Evolutionary conservation across 35 echinoderm and acorn worm genomes (phyloP), one percentile per base, ranked within the genome.

Genomic region (Chiridota heheva): DNA sequence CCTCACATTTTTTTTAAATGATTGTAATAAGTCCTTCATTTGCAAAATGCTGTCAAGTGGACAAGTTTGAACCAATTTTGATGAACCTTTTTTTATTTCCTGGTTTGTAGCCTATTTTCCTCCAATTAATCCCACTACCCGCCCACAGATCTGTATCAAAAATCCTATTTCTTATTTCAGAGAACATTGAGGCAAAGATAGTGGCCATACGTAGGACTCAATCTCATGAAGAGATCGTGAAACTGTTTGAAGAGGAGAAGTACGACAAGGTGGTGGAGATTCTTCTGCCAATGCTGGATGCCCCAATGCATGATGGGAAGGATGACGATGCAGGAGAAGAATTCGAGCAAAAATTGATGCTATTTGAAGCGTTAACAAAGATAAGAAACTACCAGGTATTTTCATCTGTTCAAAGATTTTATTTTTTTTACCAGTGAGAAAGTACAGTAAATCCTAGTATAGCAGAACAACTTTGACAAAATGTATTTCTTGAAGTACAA

Each of bases 181-280:
- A 91, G 1, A 69, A 81, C 37, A 59, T 97, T 6, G 72, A 74
- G 40, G 53, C 70, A 10, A 78, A 91, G 74, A 66, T 75, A 40
- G 80, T 91, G 30, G 87, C 94, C 33, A 72, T 91, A 13, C 73
- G 90, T 33, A 78, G 82, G 15, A 83, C 83, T 39, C 94, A 97
- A 44, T 91, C 88, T 44, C 63, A 91, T 35, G 94, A 97, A 51
- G 89, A 97, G 43, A 77, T 97, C 47, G 65, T 83, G 43, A 81
- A 89, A 40, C 80, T 97, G 6, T 72, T 72, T 46, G 84, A 86
- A 37, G 70, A 36, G 10, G 88, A 71, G 0, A 43, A 91, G 31
- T 91, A 88, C 44, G 69, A 76, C 17, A 82, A 69, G 24, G 88
- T 97, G 37, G 79, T 80, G 2, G 58, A 80, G 35, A 80, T 91